Conservation (phyloP, 2,888 invertebrate species). For the Coleophora deauratella region DNA sequence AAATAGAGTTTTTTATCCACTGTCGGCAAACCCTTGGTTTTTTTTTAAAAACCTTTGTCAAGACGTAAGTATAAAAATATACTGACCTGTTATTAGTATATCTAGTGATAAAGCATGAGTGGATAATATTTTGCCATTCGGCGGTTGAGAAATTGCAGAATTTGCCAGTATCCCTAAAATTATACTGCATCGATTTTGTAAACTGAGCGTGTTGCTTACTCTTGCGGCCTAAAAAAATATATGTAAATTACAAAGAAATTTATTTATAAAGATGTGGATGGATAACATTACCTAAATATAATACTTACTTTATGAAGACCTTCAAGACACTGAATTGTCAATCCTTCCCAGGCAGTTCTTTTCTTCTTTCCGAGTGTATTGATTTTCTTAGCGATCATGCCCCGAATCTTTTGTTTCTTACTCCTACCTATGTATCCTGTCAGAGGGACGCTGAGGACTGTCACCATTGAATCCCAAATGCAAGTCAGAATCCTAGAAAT, state of each 20-base stretch:
- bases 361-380: constrained; percentile 61
- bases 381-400: constrained; percentile 75
- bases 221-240: constrained; percentile 80
- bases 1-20: no score
- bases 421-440: constrained; percentile 65
- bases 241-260: no score
- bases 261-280: no score
- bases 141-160: constrained; percentile 89
- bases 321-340: constrained; percentile 89
- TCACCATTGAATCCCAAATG: constrained; percentile 94
- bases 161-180: constrained; percentile 90
- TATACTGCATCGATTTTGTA: constrained; percentile 93
- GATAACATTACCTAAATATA: background rate
- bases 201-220: constrained; percentile 88
- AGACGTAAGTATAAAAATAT: no score
- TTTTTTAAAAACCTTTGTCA: no score
- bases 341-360: constrained; percentile 76
- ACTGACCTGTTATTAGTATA: constrained; percentile 82
- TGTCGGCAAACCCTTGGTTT: no score
- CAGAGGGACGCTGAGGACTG: constrained; percentile 86
- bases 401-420: constrained; percentile 53
- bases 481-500: constrained; percentile 82
- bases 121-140: constrained; percentile 84
- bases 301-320: constrained; percentile 84
- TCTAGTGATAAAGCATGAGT: constrained; percentile 95